Evolutionary conservation across 2,888 invertebrate species (phyloP).

Genomic region (Agrochola circellaris): DNA sequence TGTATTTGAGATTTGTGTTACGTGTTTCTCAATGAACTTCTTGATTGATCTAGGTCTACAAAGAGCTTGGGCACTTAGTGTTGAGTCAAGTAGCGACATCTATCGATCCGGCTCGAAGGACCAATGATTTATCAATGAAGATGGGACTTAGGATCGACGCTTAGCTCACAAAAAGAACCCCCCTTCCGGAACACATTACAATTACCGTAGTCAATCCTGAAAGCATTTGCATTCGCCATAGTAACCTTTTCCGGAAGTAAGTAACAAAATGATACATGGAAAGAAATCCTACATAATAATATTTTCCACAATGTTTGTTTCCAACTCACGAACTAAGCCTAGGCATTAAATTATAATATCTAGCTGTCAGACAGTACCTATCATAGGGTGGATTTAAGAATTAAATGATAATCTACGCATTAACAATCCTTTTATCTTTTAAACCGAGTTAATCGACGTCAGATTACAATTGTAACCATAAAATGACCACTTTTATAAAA

Average conservation of each 20-base stretch:
- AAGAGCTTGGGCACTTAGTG: too few relatives aligned
- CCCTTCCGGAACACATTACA: too few relatives aligned
- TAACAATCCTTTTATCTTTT: conserved; percentile 31
- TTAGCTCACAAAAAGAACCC: too few relatives aligned
- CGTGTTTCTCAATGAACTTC: neutral
- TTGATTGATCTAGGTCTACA: too few relatives aligned
- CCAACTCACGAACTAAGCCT: conserved; percentile 17
- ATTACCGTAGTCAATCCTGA: too few relatives aligned
- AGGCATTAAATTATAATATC: conserved; percentile 19
- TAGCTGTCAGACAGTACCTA: conserved; percentile 33
- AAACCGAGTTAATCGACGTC: conserved; percentile 45
- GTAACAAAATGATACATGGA: neutral
- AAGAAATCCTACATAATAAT: too few relatives aligned
- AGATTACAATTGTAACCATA: conserved; percentile 28
- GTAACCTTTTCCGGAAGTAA: neutral
- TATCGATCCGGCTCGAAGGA: too few relatives aligned
- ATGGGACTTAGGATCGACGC: too few relatives aligned
- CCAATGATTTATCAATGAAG: too few relatives aligned
- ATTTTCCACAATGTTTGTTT: conserved; percentile 14
- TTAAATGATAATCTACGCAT: conserved; percentile 47
- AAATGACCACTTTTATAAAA: conserved; percentile 10
- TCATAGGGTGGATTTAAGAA: conserved; percentile 30
- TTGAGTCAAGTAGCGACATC: too few relatives aligned
- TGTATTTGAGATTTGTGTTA: conserved; percentile 5
- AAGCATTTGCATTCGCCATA: too few relatives aligned